Base-by-base conservation (phyloP, 1,140 invertebrate species). In the Branchinecta lindahli region DNA sequence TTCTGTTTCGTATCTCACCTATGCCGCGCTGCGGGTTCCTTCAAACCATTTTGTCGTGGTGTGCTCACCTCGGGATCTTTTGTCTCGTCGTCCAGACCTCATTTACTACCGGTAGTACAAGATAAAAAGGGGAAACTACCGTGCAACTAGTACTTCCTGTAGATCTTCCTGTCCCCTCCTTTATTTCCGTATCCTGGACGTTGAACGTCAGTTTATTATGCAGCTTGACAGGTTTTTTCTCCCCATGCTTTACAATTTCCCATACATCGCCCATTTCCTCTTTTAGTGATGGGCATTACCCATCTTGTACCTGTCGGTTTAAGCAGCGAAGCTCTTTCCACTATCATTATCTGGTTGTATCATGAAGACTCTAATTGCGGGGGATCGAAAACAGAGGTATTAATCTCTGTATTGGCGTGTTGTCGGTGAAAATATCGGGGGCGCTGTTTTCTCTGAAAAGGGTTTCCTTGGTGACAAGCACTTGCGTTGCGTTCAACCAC, bases 291-390 rank as follows among this genome's bases (percentile, higher is more conserved):
- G 18, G 52, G 12, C 18, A 61, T 61, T 61, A 61, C 52, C 52
- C 52, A 20, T 61, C 52, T 61, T 20, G 12, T 61, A 61, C 52
- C 52, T 61, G 52, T 61, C 52, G 52, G 52, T 20, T 61, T 61
- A 61, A 20, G 52, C 18, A 61, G 12, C 18, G 52, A 15, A 61
- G 33, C 33, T 33, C 33, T 33, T 33, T 33, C 18, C 12, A 20
- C 52, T 61, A 20, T 61, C 12, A 61, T 61, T 61, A 61, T 20
- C 52, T 61, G 12, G 52, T 61, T 61, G 18, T 61, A 61, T 61
- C 52, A 61, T 61, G 12, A 61, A 20, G 52, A 20, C 18, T 61
- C 12, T 61, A 61, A 61, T 61, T 61, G 52, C 52, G 12, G 12
- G 18, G 18, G 18, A 61, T 61, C 12, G 18, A 61, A 61, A 61